Base-by-base conservation (phyloP, 2,888 invertebrate genomes). In the Pristionchus mayeri region DNA sequence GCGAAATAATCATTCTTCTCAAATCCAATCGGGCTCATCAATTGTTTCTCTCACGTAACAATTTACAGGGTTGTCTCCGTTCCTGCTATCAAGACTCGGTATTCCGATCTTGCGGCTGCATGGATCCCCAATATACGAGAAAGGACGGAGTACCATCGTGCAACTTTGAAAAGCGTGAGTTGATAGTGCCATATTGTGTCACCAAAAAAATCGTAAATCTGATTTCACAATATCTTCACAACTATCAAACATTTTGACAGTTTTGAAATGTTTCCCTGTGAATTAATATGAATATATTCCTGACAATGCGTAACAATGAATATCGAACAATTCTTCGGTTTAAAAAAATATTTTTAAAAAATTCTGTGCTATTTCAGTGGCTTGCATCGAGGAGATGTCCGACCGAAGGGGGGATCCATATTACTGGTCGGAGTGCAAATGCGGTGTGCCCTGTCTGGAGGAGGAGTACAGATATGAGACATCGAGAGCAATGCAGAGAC, bases 341-440 rank as follows among this genome's bases (percentile, higher is more conserved):
- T n/a, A n/a, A n/a, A n/a, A n/a, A n/a, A n/a, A n/a, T n/a, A n/a
- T n/a, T n/a, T n/a, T n/a, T n/a, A n/a, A n/a, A n/a, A n/a, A n/a
- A n/a, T n/a, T n/a, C n/a, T n/a, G n/a, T n/a, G n/a, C n/a, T n/a
- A n/a, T 71, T 71, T 40, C 75, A 88, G 89, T 86, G 67, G 50
- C 71, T 0, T 89, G 89, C 79, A 85, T 88, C 16, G 86, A 87
- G 40, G 80, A 85, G n/a, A 54, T 86, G 13, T 85, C 86, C 0
- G 86, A 81, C 11, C 30, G 82, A 3, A 84, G 85, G 27, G 86
- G 88, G 34, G 88, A 88, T 80, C 87, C 87, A 2, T 87, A 85
- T 11, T 80, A 84, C 21, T 88, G 88, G 88, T 76, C 84, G 3
- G 71, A 87, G 52, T 88, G 88, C 54, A 71, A 24, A 44, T 88